Evolutionary conservation across 2,113 vertebrate species (phyloP).

Genomic region (Brachypteracias leptosomus): DNA sequence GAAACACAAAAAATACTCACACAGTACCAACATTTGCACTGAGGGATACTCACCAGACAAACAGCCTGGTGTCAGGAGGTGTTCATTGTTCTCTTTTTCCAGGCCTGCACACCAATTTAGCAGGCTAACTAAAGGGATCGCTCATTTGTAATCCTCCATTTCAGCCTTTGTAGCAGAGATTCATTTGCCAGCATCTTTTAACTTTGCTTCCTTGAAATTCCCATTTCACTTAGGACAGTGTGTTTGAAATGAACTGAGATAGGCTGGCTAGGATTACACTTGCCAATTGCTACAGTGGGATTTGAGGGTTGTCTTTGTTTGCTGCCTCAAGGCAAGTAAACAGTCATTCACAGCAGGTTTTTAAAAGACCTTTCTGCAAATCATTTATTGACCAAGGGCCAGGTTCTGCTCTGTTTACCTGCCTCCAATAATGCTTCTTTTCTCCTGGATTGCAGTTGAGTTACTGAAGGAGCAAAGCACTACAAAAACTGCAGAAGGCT

Average conservation of each 20-base stretch:
- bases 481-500: background rate
- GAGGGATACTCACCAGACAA: slow-evolving; percentile 87
- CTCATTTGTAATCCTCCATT: slow-evolving; percentile 75
- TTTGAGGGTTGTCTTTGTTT: slow-evolving; percentile 35
- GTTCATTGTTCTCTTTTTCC: slow-evolving; percentile 81
- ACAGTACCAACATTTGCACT: slow-evolving; percentile 90
- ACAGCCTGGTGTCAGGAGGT: slow-evolving; percentile 91
- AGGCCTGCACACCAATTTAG: slow-evolving; percentile 70
- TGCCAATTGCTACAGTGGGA: background rate
- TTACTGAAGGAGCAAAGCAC: background rate
- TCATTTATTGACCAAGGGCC: background rate
- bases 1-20: slow-evolving; percentile 91
- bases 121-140: slow-evolving; percentile 55
- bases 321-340: slow-evolving; percentile 22
- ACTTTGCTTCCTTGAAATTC: slow-evolving; percentile 49
- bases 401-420: slow-evolving; percentile 31
- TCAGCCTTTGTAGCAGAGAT: slow-evolving; percentile 66
- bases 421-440: background rate
- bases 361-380: slow-evolving; percentile 21
- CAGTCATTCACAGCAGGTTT: background rate
- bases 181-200: slow-evolving; percentile 64
- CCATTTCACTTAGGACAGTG: background rate
- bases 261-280: background rate
- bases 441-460: background rate
- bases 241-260: slow-evolving; percentile 23